These are phyloP conservation scores for Mustelus asterias DNA, from an alignment of 2,113 vertebrate genomes.

Conservation along the genomic window DNA sequence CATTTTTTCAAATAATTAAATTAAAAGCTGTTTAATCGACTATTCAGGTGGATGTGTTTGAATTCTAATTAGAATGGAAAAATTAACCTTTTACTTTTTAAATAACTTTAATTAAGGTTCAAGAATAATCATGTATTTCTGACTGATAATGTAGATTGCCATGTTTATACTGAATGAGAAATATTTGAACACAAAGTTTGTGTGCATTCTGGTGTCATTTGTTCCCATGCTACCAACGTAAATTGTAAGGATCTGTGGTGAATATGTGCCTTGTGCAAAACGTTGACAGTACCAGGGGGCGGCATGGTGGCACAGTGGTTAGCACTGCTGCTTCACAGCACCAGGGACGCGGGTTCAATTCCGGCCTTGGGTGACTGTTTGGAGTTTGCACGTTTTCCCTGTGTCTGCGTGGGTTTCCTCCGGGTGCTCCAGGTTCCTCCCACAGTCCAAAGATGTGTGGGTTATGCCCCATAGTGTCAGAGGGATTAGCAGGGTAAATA, in stretches of 20 bases:
- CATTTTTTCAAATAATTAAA: conserved; percentile 26
- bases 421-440: too few relatives aligned
- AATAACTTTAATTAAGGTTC: not conserved
- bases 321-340: too few relatives aligned
- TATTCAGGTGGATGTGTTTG: not conserved
- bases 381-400: too few relatives aligned
- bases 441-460: too few relatives aligned
- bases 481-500: too few relatives aligned
- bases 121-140: not conserved
- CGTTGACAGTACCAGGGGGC: not conserved
- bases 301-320: too few relatives aligned
- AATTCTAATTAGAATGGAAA: not conserved
- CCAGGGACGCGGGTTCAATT: too few relatives aligned
- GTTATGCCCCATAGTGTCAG: too few relatives aligned
- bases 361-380: too few relatives aligned
- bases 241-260: not conserved
- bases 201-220: not conserved
- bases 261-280: not conserved
- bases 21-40: not conserved
- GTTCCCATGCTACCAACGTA: not conserved
- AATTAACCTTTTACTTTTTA: not conserved
- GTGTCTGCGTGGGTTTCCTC: too few relatives aligned
- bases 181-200: not conserved
- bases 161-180: not conserved
- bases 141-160: not conserved